Conservation (phyloP, 2,797 vertebrate species). For the Remorina albescens region DNA sequence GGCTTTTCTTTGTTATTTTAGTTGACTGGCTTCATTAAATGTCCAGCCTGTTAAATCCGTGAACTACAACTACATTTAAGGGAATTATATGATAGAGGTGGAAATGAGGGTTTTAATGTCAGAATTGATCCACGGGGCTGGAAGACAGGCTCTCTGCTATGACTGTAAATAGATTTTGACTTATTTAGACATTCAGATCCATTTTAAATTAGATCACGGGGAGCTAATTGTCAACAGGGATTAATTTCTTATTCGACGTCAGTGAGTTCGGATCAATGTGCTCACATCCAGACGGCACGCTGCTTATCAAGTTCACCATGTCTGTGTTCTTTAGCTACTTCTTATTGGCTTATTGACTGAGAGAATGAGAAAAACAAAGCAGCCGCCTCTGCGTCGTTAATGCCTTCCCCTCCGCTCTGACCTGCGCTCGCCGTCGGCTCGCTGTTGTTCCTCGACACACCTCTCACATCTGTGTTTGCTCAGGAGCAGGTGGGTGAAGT, state of each 20-base stretch:
- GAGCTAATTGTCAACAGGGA: background rate
- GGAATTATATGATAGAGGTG: background rate
- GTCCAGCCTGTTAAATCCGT: background rate
- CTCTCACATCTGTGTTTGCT: conserved; percentile 61
- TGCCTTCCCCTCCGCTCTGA: conserved; percentile 14
- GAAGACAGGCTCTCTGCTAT: background rate
- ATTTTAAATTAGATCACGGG: background rate
- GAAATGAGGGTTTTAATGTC: background rate
- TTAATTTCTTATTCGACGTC: background rate
- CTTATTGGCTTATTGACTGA: conserved; percentile 71
- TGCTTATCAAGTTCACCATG: conserved; percentile 57
- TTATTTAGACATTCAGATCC: background rate
- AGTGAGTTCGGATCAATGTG: conserved; percentile 10
- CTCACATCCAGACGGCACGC: conserved; percentile 8
- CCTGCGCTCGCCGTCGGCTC: conserved; percentile 5
- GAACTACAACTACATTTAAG: background rate
- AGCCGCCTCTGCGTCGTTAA: conserved; percentile 40
- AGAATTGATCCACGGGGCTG: too few relatives aligned
- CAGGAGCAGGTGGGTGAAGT: conserved; percentile 61
- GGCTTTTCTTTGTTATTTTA: background rate
- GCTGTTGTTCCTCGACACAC: conserved; percentile 20
- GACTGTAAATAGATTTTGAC: background rate
- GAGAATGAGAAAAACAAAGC: conserved; percentile 60
- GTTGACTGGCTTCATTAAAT: background rate
- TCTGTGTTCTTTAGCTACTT: conserved; percentile 43